Conservation (phyloP, 2,888 invertebrate genomes). For the Drosophila nr. medialis region DNA sequence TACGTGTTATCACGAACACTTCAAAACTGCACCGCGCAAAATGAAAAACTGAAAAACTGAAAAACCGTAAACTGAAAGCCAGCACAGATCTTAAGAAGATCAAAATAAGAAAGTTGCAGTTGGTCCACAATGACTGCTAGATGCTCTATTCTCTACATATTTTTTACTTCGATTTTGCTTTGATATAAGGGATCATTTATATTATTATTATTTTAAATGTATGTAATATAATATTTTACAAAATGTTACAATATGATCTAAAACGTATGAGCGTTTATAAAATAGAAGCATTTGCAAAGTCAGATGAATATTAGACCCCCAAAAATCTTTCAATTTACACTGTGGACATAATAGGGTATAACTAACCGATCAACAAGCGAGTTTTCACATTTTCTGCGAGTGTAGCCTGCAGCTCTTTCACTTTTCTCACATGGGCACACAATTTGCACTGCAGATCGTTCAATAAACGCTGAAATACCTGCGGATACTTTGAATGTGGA, state of each 20-base stretch:
- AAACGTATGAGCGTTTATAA: too few species aligned
- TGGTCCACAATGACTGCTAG: neutral
- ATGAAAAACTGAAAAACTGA: slow-evolving; percentile 1
- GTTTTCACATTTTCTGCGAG: slow-evolving; percentile 29
- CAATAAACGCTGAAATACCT: slow-evolving; percentile 50
- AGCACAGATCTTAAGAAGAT: slow-evolving; percentile 8
- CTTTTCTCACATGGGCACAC: slow-evolving; percentile 54
- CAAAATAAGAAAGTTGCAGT: neutral
- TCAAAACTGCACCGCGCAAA: slow-evolving; percentile 17
- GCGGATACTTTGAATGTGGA: slow-evolving; percentile 1
- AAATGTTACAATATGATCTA: too few species aligned
- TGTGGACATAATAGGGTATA: neutral
- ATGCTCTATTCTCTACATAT: neutral
- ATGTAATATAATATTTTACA: neutral
- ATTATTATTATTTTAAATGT: too few species aligned
- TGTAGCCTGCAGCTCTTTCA: slow-evolving; percentile 50
- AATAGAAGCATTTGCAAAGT: neutral
- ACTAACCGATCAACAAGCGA: neutral
- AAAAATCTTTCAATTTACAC: neutral
- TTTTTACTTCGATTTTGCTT: neutral
- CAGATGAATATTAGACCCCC: neutral
- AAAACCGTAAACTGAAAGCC: neutral
- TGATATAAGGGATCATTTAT: neutral
- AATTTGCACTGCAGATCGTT: slow-evolving; percentile 57
- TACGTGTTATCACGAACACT: slow-evolving; percentile 77